Base-by-base conservation (phyloP, 2,888 invertebrate genomes). In the Noctua janthe region DNA sequence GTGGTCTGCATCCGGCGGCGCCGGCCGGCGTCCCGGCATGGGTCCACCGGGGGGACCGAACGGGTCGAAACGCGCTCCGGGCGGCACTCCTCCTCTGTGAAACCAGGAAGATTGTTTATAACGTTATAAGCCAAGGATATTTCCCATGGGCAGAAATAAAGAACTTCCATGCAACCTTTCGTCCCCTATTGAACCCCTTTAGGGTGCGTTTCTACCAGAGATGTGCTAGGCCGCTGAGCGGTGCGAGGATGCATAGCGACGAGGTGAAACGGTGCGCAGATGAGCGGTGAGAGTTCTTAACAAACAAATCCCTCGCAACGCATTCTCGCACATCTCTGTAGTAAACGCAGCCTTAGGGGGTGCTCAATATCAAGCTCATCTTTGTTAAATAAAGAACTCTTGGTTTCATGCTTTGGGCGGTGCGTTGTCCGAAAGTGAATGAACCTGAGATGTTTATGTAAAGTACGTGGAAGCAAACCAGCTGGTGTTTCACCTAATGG, bases 1-100 rank as follows among this genome's bases (percentile, higher is more conserved):
- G 89, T 98, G 98, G 94, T 98, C 98, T 23, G 98, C 97, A 91
- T 98, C 98, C 0, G 98, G 98, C 0, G 97, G 96, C 5, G 97
- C 95, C 67, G 93, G 95, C 85, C 97, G 90, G 20, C 95, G 94
- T 81, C 94, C 94, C 1, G 95, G 95, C 83, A 96, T 91, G 13
- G 96, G 96, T 13, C 95, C 97, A 23, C 97, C 97, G 0, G 99
- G 98, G 0, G 98, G 98, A 0, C 94, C 96, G 93, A 98, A 98
- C 0, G 99, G 99, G 96, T 99, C 99, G 94, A 98, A 99, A 78
- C 99, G 97, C 6, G 99, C 98, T 23, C 98, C 98, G 0, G 98
- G 98, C 2, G 98, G 98, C 20, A 97, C 96, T 23, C 96, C 93
- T 8, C 97, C 96, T 90, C 98, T 98, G 94, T 13, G 56, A 71